Base-by-base conservation (phyloP, 2,113 vertebrate genomes). In the Saguinus midas region DNA sequence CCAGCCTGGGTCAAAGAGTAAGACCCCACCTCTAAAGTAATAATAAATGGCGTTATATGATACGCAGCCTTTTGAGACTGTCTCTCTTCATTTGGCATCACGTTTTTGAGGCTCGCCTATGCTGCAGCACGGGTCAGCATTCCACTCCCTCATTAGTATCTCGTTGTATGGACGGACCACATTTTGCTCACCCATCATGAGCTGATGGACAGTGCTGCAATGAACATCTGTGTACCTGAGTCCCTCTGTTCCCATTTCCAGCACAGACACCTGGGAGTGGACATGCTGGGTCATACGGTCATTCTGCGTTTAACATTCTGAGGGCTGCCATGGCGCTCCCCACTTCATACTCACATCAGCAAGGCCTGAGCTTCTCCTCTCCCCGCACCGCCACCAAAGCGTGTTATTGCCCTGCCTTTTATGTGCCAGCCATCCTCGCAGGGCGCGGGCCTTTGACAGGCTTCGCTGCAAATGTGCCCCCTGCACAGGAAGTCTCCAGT, bases 171-270 rank as follows among this genome's bases (percentile, higher is more conserved):
- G 25, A 48, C 14, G 12, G 3, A 7, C 21, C 61, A n/a, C 10
- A 23, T 43, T 13, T 73, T 40, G 37, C 21, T 23, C 25, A 25
- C 25, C 3, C 20, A 1, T 18, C 35, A 20, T 8, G 27, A 9
- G 18, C 3, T 1, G 32, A 25, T 1, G 48, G 85, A 10, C 1
- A 14, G 61, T 0, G 16, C 61, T 25, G 21, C 55, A 2, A 1
- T 0, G 13, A 50, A 8, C 21, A 12, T 0, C 7, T 4, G 4
- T 2, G 25, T 6, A 17, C 66, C 1, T 2, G 2, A 52, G 76
- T 8, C 52, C 40, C 70, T 29, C 37, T 48, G 81, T 40, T 64
- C 50, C 29, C 25, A 40, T 8, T 17, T 32, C 0, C 4, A 16
- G 45, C 43, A 43, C 1, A 1, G 29, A 35, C 1, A 40, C 40